phyloP scores from a whole-genome alignment of 2,797 vertebrate species.

The Lophius americanus region DNA sequence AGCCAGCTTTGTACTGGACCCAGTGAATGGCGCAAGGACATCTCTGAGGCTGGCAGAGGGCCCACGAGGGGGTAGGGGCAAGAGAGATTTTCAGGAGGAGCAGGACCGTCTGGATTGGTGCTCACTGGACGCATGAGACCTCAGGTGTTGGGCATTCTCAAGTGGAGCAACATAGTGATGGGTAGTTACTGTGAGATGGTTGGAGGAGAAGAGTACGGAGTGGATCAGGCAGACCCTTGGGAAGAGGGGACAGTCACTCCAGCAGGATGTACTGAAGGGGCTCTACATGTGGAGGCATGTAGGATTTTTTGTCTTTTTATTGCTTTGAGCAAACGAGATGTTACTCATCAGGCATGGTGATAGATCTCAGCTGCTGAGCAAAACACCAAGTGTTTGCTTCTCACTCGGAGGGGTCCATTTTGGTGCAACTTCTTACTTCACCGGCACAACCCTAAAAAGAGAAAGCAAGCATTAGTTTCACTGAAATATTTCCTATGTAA shows the following conservation, averaged over 20 bases:
- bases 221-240: conserved; percentile 77
- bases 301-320: conserved; percentile 72
- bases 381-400: conserved; percentile 84
- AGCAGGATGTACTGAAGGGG: conserved; percentile 83
- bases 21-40: conserved; percentile 98
- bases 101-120: conserved; percentile 91
- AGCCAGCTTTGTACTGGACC: conserved; percentile 99
- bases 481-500: conserved; percentile 4
- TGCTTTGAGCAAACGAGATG: conserved; percentile 86
- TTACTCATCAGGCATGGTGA: conserved; percentile 91
- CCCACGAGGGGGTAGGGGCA: conserved; percentile 85
- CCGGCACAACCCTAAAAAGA: conserved; percentile 88
- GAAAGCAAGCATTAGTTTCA: conserved; percentile 30
- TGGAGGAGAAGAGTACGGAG: conserved; percentile 54
- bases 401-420: conserved; percentile 88
- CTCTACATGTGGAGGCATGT: conserved; percentile 90
- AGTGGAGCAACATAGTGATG: conserved; percentile 85
- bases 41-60: conserved; percentile 90
- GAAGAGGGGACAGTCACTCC: conserved; percentile 85
- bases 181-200: conserved; percentile 61
- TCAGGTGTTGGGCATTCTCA: conserved; percentile 92
- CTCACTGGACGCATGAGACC: conserved; percentile 94
- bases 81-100: conserved; percentile 92
- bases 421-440: conserved; percentile 86
- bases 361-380: conserved; percentile 85